Conservation (phyloP, 2,113 vertebrate genomes). For the Bubo bubo region DNA sequence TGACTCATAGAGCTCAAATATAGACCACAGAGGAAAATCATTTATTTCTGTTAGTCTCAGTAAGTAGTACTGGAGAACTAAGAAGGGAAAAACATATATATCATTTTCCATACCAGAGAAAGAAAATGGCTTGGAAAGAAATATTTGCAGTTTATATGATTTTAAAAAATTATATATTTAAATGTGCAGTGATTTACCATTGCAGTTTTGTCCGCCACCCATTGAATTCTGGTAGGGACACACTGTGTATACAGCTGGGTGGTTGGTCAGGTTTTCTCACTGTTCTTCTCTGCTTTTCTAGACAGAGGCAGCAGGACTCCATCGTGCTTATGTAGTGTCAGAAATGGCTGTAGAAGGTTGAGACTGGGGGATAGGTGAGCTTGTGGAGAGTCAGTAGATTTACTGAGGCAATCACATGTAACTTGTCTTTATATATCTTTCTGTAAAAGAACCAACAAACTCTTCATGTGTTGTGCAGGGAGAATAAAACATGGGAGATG, state of each 20-base stretch:
- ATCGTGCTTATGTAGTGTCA: background rate
- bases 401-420: background rate
- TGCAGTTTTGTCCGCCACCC: background rate
- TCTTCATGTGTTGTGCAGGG: background rate
- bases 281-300: background rate
- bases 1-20: constrained; percentile 27
- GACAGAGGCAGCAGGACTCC: background rate
- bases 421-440: background rate
- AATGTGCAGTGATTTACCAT: background rate
- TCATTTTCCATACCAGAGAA: background rate
- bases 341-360: background rate
- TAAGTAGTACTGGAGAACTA: background rate
- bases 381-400: background rate
- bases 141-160: background rate
- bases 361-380: background rate
- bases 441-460: background rate
- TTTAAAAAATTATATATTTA: background rate
- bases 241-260: fast-evolving
- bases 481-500: background rate
- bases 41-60: background rate
- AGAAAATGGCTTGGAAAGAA: background rate
- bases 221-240: fast-evolving
- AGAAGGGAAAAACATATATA: background rate
- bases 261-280: background rate
- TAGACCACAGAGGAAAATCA: background rate